Conservation (phyloP, 2,797 vertebrate genomes). For the Telmatherina bonti region DNA sequence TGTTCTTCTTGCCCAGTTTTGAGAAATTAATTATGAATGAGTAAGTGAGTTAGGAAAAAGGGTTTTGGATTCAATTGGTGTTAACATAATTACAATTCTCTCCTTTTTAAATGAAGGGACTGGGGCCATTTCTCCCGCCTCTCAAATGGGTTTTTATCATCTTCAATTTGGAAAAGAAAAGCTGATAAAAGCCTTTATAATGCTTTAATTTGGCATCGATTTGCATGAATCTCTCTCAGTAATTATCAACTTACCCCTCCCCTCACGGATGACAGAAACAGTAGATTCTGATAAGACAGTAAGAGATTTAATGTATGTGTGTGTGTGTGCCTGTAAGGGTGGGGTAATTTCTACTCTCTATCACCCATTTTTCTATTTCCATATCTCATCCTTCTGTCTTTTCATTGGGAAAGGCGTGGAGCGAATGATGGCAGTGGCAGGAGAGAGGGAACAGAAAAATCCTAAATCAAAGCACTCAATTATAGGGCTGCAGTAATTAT, state of each 20-base stretch:
- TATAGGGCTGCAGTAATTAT: slow-evolving; percentile 85
- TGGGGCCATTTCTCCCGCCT: slow-evolving; percentile 71
- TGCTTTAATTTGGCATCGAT: slow-evolving; percentile 86
- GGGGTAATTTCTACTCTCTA: slow-evolving; percentile 73
- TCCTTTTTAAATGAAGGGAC: slow-evolving; percentile 76
- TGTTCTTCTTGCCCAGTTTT: slow-evolving; percentile 80
- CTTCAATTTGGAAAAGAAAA: slow-evolving; percentile 86
- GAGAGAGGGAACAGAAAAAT: slow-evolving; percentile 79
- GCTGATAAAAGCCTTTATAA: slow-evolving; percentile 86
- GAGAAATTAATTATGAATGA: slow-evolving; percentile 88
- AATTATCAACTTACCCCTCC: slow-evolving; percentile 81
- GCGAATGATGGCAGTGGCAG: slow-evolving; percentile 74
- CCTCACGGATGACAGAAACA: slow-evolving; percentile 75
- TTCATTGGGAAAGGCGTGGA: slow-evolving; percentile 75
- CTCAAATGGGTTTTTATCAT: slow-evolving; percentile 84
- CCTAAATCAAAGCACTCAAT: slow-evolving; percentile 87
- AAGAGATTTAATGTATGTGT: slow-evolving; percentile 38
- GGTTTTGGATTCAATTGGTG: slow-evolving; percentile 78
- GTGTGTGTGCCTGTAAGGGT: slow-evolving; percentile 37
- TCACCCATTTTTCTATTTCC: slow-evolving; percentile 84
- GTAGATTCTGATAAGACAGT: slow-evolving; percentile 79
- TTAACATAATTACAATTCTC: slow-evolving; percentile 85
- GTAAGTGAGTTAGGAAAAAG: slow-evolving; percentile 81
- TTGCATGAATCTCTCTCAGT: slow-evolving; percentile 83
- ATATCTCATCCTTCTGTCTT: slow-evolving; percentile 84